These are phyloP conservation scores for Hermodice carunculata DNA, from an alignment of 2,888 invertebrate species.

Conservation along the genomic window DNA sequence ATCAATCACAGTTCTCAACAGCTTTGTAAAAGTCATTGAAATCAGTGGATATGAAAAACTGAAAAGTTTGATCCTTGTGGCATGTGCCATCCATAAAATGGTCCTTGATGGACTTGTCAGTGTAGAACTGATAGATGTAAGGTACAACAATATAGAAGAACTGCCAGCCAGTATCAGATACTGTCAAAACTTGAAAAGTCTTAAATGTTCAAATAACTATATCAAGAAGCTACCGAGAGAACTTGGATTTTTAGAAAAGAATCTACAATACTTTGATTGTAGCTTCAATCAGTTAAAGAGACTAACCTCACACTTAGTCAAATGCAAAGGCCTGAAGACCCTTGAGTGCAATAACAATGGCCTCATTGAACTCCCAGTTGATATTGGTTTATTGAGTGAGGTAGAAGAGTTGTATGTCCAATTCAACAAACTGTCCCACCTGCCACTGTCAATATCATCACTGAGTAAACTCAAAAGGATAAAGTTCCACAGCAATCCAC, in stretches of 20 bases:
- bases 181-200: constrained; percentile 28
- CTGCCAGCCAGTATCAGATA: constrained; percentile 24
- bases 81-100: constrained; percentile 26
- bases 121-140: constrained; percentile 34
- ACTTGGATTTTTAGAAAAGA: constrained; percentile 18
- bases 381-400: constrained; percentile 30
- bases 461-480: constrained; percentile 27
- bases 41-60: constrained; percentile 22
- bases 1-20: constrained; percentile 36
- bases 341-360: constrained; percentile 32
- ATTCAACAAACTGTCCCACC: constrained; percentile 31
- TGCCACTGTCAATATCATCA: constrained; percentile 34
- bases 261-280: constrained; percentile 24
- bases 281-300: constrained; percentile 28
- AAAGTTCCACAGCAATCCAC: constrained; percentile 35
- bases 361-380: constrained; percentile 33
- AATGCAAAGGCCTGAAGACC: constrained; percentile 18
- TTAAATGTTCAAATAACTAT: constrained; percentile 30
- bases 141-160: constrained; percentile 32
- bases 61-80: constrained; percentile 32
- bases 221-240: constrained; percentile 31
- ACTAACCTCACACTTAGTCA: constrained; percentile 19
- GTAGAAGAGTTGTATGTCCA: constrained; percentile 32
- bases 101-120: constrained; percentile 20
- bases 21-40: constrained; percentile 24